A percentile compares a stretch with the other conserved stretches of the same genome.
Conservation (phyloP, 2,888 invertebrate genomes). For the Drosophila trichaetosa region DNA sequence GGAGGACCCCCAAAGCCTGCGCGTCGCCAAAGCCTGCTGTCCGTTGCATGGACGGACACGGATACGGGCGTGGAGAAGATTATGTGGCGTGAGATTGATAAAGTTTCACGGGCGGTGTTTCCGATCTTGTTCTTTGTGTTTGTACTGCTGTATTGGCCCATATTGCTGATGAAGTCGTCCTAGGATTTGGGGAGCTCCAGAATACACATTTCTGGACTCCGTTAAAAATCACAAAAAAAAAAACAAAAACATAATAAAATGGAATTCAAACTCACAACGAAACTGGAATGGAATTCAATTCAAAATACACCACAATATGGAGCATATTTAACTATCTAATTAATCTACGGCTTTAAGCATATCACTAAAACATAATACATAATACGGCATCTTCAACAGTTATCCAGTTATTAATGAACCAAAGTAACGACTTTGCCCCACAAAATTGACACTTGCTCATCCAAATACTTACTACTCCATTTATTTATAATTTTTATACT, state of each 20-base stretch:
- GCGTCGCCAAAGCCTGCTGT: slow-evolving; percentile 84
- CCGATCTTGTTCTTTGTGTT: slow-evolving; percentile 92
- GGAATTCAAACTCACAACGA: slow-evolving; percentile 5
- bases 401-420: slow-evolving; percentile 13
- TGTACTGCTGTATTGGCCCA: slow-evolving; percentile 92
- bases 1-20: slow-evolving; percentile 85
- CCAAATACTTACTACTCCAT: neutral
- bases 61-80: slow-evolving; percentile 90
- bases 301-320: slow-evolving; percentile 12
- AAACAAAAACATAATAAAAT: slow-evolving; percentile 7
- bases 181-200: slow-evolving; percentile 85
- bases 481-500: neutral
- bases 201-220: slow-evolving; percentile 84
- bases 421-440: neutral
- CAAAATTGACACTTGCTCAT: slow-evolving; percentile 40
- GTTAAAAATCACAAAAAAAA: slow-evolving; percentile 63
- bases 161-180: slow-evolving; percentile 89
- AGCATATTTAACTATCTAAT: slow-evolving; percentile 21
- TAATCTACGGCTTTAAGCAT: slow-evolving; percentile 17
- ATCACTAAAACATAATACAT: slow-evolving; percentile 13
- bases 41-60: slow-evolving; percentile 88
- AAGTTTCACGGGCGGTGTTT: slow-evolving; percentile 90
- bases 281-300: slow-evolving; percentile 6
- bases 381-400: slow-evolving; percentile 18
- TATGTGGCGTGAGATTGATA: slow-evolving; percentile 92